Base-by-base conservation (phyloP, 2,797 vertebrate genomes). In the Potorous gilbertii region DNA sequence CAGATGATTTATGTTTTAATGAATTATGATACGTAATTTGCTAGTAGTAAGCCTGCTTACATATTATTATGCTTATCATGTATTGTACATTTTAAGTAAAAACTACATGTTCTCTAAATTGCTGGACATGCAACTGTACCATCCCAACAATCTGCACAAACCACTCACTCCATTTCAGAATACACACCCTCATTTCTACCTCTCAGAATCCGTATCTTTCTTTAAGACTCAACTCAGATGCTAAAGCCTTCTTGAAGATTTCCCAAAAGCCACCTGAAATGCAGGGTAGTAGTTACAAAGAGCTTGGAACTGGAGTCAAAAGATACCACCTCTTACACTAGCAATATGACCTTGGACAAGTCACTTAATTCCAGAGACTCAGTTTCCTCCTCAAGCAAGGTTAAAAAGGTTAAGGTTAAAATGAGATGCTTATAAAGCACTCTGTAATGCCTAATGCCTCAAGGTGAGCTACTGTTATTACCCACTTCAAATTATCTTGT, bases 21-120 rank as follows among this genome's bases (percentile, higher is more conserved):
- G n/a, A 90, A 97, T 93, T 89, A 95, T 97, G 97, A 97, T 96
- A 90, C 91, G 92, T 92, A 94, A 97, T 55, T 66, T 94, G 0
- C 93, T 95, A 95, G 91, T 94, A 54, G 92, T 89, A 57, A 93
- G 56, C 56, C 62, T 66, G 97, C 94, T 95, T 95, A 90, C 1
- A 91, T 90, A 92, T 94, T 92, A 92, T 46, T 62, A 93, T 89
- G 59, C 54, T 92, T 97, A 56, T 66, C 29, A 54, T 34, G 92
- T 56, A 92, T 46, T 56, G 91, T 54, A 94, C 90, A 93, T 16
- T 92, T 4, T 40, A 96, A 93, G 34, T 92, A 97, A 96, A 97
- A 96, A 94, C 2, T 9, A 74, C 66, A 40, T 24, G 6, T 81
- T 81, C n/a, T 40, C 66, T 18, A 81, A 18, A 81, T 81, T 46